Evolutionary conservation across 2,113 vertebrate genomes (phyloP).

Genomic region (Rattus rattus): DNA sequence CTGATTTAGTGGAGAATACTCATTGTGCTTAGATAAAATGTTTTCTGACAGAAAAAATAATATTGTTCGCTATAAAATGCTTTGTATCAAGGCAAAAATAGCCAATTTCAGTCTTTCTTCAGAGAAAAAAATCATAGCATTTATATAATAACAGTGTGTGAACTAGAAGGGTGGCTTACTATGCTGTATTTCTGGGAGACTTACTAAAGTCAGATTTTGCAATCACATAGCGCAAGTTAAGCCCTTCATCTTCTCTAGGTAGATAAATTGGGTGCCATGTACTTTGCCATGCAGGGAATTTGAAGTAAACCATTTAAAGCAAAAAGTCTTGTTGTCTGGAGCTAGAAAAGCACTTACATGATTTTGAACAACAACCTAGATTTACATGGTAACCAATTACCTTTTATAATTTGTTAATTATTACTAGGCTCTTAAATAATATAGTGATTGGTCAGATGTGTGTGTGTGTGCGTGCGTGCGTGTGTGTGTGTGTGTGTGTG

Average conservation of each 20-base stretch:
- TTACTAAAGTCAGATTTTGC: conserved; percentile 48
- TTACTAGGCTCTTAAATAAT: neutral
- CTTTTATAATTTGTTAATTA: neutral
- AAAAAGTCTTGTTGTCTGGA: conserved; percentile 2
- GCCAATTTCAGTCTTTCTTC: conserved; percentile 54
- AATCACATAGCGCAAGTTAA: conserved; percentile 9
- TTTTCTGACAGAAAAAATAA: conserved; percentile 78
- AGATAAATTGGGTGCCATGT: conserved; percentile 59
- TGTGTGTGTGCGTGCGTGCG: neutral
- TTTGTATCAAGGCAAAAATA: conserved; percentile 71
- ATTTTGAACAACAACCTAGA: conserved; percentile 10
- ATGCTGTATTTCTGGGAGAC: conserved; percentile 50
- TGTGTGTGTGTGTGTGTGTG: too few species aligned
- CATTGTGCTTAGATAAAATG: conserved; percentile 77
- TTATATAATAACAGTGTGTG: conserved; percentile 61
- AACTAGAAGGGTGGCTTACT: conserved; percentile 32
- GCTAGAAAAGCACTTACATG: neutral
- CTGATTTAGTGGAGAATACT: conserved; percentile 68
- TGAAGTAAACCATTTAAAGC: conserved; percentile 45
- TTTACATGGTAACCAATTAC: neutral
- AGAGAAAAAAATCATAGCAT: conserved; percentile 43
- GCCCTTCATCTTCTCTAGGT: conserved; percentile 33
- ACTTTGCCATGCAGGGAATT: conserved; percentile 51
- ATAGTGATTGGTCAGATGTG: neutral
- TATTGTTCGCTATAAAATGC: conserved; percentile 63